Evolutionary conservation across 2,797 vertebrate species (phyloP).

Genomic region (Pelodytes ibericus): DNA sequence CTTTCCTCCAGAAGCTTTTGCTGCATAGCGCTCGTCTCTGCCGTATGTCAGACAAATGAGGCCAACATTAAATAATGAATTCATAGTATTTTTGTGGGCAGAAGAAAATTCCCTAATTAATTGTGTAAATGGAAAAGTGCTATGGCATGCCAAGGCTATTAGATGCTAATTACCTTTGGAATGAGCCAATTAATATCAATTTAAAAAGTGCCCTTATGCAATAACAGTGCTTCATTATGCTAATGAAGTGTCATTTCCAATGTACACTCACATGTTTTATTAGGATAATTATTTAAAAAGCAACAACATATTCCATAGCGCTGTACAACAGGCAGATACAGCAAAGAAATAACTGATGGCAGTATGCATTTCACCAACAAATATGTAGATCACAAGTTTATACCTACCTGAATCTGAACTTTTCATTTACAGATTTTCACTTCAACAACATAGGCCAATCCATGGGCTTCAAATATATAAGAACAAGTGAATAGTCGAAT

Average conservation of each 20-base stretch:
- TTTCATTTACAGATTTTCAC: too few relatives aligned
- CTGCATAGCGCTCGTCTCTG: slow-evolving; percentile 10
- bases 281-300: background rate
- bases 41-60: slow-evolving; percentile 38
- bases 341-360: too few relatives aligned
- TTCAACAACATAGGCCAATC: too few relatives aligned
- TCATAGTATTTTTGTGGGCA: slow-evolving; percentile 19
- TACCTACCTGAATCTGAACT: too few relatives aligned
- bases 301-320: too few relatives aligned
- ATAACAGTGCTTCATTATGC: slow-evolving; percentile 2
- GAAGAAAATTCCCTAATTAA: slow-evolving; percentile 49
- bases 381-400: too few relatives aligned
- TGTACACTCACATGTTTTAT: background rate
- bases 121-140: slow-evolving; percentile 59
- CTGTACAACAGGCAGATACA: too few relatives aligned
- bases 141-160: slow-evolving; percentile 60
- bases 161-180: slow-evolving; percentile 63
- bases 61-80: slow-evolving; percentile 42
- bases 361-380: too few relatives aligned
- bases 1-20: slow-evolving; percentile 18
- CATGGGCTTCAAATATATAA: too few relatives aligned
- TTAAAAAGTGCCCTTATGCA: slow-evolving; percentile 41
- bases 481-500: too few relatives aligned
- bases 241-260: background rate
- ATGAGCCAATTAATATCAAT: slow-evolving; percentile 58